Percentiles rank a stretch among this genome's conserved stretches.
These are phyloP conservation scores for Pseudanteris insignis DNA, from an alignment of 2,888 invertebrate genomes.

Conservation along the genomic window DNA sequence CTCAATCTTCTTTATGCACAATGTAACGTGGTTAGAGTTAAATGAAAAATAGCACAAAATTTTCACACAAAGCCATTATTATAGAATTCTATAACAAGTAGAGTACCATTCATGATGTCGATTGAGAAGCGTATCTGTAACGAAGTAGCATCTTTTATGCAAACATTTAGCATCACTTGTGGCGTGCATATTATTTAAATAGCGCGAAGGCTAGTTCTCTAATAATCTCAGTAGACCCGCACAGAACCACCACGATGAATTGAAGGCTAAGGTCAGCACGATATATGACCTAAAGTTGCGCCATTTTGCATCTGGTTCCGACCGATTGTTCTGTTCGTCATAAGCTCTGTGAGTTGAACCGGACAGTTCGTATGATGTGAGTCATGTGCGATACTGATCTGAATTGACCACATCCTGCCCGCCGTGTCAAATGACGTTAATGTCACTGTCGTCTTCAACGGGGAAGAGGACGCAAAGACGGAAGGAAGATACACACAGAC, in stretches of 20 bases:
- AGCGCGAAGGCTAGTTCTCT: slow-evolving; percentile 39
- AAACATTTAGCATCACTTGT: slow-evolving; percentile 12
- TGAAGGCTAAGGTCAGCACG: slow-evolving; percentile 57
- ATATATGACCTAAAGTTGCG: slow-evolving; percentile 48
- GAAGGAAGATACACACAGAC: slow-evolving; percentile 47
- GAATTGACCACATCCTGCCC: slow-evolving; percentile 64
- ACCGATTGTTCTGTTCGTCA: slow-evolving; percentile 51
- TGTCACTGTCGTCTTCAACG: slow-evolving; percentile 54
- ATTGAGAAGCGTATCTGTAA: too few relatives aligned
- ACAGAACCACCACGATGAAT: slow-evolving; percentile 43
- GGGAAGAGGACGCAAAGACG: slow-evolving; percentile 36
- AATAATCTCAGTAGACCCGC: slow-evolving; percentile 37
- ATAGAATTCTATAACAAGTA: too few relatives aligned
- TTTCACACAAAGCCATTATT: too few relatives aligned
- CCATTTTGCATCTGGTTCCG: slow-evolving; percentile 49
- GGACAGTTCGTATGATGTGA: slow-evolving; percentile 45
- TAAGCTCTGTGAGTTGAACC: slow-evolving; percentile 47
- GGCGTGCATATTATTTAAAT: slow-evolving; percentile 24
- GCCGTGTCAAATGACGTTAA: slow-evolving; percentile 59
- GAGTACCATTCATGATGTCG: too few relatives aligned
- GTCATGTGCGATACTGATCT: slow-evolving; percentile 53
- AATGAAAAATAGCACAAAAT: too few relatives aligned
- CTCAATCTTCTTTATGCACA: too few relatives aligned
- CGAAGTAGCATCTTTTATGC: slow-evolving; percentile 16
- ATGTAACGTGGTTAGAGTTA: too few relatives aligned